Evolutionary conservation across 2,888 invertebrate genomes (phyloP).

Genomic region (Parnassius orleans): DNA sequence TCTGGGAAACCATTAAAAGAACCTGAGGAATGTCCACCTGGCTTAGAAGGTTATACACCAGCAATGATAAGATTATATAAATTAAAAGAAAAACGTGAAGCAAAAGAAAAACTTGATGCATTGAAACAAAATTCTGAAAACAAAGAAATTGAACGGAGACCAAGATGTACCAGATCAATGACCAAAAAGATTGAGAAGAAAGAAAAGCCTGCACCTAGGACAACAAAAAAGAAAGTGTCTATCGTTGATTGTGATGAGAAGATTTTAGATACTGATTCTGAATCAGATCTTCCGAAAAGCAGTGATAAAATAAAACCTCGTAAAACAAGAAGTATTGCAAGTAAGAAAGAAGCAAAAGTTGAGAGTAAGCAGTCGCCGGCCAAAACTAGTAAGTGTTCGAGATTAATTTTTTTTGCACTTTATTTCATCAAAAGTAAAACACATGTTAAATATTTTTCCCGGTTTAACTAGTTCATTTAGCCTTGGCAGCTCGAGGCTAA

Average conservation of each 20-base stretch:
- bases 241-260: conserved; percentile 31
- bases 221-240: conserved; percentile 20
- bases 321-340: conserved; percentile 8
- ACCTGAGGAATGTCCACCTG: conserved; percentile 43
- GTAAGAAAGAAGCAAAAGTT: conserved; percentile 43
- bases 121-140: conserved; percentile 44
- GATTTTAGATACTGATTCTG: conserved; percentile 13
- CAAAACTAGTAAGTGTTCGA: conserved; percentile 41
- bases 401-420: conserved; percentile 5
- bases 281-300: conserved; percentile 5
- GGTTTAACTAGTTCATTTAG: no score
- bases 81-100: conserved; percentile 70
- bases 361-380: conserved; percentile 33
- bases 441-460: no score
- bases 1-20: conserved; percentile 55
- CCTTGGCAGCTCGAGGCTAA: no score
- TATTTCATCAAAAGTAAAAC: no score
- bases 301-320: conserved; percentile 10
- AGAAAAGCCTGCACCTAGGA: conserved; percentile 10
- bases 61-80: conserved; percentile 78
- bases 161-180: conserved; percentile 54
- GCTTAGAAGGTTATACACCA: conserved; percentile 73
- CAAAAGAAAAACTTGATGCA: conserved; percentile 58
- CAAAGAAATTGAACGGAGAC: conserved; percentile 36
- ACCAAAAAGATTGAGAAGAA: conserved; percentile 33